Conservation (phyloP, 2,797 vertebrate genomes). For the Prionace glauca region DNA sequence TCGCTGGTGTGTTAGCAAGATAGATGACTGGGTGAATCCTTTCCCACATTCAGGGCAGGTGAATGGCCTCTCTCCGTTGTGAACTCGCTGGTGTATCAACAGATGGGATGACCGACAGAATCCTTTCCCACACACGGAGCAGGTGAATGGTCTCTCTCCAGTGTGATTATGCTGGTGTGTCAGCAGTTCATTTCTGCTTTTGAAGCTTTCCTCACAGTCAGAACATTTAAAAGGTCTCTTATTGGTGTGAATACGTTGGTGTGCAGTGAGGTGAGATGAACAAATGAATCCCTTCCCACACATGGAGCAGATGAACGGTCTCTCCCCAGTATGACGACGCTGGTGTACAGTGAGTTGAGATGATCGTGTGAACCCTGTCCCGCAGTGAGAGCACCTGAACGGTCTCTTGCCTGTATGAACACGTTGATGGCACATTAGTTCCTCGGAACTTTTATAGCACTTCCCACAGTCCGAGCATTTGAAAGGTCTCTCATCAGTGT, state of each 20-base stretch:
- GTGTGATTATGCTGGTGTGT: not conserved
- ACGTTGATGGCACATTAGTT: not conserved
- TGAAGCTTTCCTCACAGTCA: not conserved
- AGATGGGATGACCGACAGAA: not conserved
- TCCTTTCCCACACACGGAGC: not conserved
- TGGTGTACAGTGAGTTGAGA: not conserved
- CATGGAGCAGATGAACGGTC: not conserved
- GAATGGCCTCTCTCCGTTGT: not conserved
- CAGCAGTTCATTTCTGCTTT: not conserved
- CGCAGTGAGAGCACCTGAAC: not conserved
- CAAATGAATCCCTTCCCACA: not conserved
- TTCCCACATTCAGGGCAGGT: not conserved
- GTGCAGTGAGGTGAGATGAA: not conserved
- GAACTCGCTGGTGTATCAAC: not conserved
- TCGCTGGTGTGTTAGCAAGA: not conserved
- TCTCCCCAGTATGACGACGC: not conserved
- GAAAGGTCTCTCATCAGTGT: not conserved
- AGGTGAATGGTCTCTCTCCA: slow-evolving; percentile 4
- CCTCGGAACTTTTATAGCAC: not conserved
- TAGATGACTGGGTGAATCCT: not conserved
- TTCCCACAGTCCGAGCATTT: not conserved
- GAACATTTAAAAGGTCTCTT: not conserved
- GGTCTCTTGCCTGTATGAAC: not conserved
- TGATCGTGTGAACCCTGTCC: not conserved
- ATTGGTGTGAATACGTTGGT: not conserved